Evolutionary conservation across 2,113 vertebrate genomes (phyloP), one percentile per base, ranked within the genome.

Genomic region (Stegastes partitus): DNA sequence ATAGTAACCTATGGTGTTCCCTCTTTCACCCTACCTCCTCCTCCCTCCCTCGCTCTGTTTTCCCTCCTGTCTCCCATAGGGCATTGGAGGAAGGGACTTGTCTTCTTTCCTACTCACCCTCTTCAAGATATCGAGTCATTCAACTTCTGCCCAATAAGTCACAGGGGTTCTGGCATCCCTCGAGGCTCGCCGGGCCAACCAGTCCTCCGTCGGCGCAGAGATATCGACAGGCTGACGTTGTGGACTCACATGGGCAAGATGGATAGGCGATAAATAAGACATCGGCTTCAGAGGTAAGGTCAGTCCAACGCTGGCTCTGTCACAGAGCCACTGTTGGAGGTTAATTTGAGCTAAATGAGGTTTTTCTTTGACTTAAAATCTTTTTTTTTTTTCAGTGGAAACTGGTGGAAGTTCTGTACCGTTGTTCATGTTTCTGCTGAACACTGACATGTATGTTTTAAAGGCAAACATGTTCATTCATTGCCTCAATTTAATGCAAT

Each of bases 1-100:
- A 88, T 82, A 93, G 91, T 95, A 94, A 95, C 94, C 94, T 87
- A 68, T 80, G 56, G 53, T 85, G 87, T 88, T 90, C 85, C 70
- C 83, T 79, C 81, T 89, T 68, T 85, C 78, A 51, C 72, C 79
- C 88, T 75, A 72, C 77, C 86, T 78, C 77, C 44, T 71, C 51
- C 72, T 51, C 67, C 42, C 57, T 68, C 66, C n/a, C 56, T 49
- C 9, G 21, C 7, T 88, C 42, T 91, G 58, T 90, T 79, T 92
- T 86, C 87, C 73, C 76, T 81, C 77, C 77, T 53, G 59, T 83
- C 82, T 89, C 86, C 89, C 80, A 81, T 88, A 89, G 89, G 87
- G 85, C 71, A 59, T 65, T 82, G 79, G 66, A 90, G 78, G 89
- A 89, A 88, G 89, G 62, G 77, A 86, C 84, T 84, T 57, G 45